Evolutionary conservation across 2,888 invertebrate species (phyloP), one percentile per base, ranked within the genome.

Genomic region (Nomada hirtipes): DNA sequence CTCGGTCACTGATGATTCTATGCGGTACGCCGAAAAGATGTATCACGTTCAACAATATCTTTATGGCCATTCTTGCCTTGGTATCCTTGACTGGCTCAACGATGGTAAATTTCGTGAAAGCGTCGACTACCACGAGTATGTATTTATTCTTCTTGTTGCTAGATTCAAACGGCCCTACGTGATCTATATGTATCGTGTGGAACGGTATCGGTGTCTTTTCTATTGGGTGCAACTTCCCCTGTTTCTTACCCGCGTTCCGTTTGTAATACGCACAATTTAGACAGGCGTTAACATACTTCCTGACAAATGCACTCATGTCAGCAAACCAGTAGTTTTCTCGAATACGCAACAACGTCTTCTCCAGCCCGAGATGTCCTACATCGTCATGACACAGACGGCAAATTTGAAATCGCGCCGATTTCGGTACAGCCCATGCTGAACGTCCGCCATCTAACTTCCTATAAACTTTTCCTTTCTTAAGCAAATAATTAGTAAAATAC

Each of bases 401-500:
- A 11, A 20, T 53, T 11, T 20, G 53, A 53, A 53, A 53, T n/a
- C 20, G n/a, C 0, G 53, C 10, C 53, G 53, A 18, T 7, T 20
- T 7, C 15, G 53, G 20, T 20, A 53, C 53, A 18, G 1, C 20
- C 10, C 20, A 53, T 10, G 53, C 53, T n/a, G 10, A 10, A 20
- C 20, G n/a, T 0, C 53, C 53, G 20, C 20, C 18, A 10, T n/a
- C n/a, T n/a, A 53, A n/a, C 0, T 1, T 18, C 10, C 53, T 18
- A 20, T 20, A 53, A 4, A 53, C 53, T 20, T 10, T 20, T 53
- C 53, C 53, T 10, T 53, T 20, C 7, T 53, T 53, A 1, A 53
- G 7, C 0, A 47, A 11, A n/a, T 82, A 70, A 73, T 83, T 50
- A 63, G 79, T 4, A 47, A 44, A 64, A 67, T 74, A 18, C 59